Evolutionary conservation across 2,797 vertebrate species (phyloP), one percentile per base, ranked within the genome.

Genomic region (Sylvia borin): DNA sequence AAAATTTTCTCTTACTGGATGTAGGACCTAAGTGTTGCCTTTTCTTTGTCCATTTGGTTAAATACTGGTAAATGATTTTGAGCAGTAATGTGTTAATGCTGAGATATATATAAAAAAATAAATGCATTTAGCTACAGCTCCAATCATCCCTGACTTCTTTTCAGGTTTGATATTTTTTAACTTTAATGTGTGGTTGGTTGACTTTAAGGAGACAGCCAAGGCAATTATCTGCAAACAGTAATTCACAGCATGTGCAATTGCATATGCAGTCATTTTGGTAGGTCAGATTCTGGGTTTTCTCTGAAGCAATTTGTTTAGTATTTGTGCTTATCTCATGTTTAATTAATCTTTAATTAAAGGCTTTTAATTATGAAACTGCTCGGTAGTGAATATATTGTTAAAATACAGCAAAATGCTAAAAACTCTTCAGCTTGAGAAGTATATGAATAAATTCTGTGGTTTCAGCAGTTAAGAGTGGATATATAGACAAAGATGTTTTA

Each of bases 221-320:
- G 92, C 95, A 97, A 83, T 98, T 98, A 98, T 95, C 95, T 97
- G 90, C 96, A 93, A 94, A 95, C 92, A 88, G 90, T 96, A 94
- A 97, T 97, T 97, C 94, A 92, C 93, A 96, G 95, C 93, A 90
- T 91, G 96, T 96, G 95, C 96, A 96, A 90, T 97, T 97, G 97
- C 95, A 89, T 91, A 53, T 93, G 43, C 94, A 95, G 96, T 95
- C 74, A 93, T 96, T 95, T 93, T 95, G 85, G 85, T 62, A 73
- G 96, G 95, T 98, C 96, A 95, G 91, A 78, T 94, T 66, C 88
- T 79, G 73, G 51, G 42, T 90, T 97, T 96, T 96, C 96, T 96
- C 97, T 96, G 73, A 91, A 95, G 95, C 96, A 94, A 81, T 97
- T 97, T 91, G 88, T 95, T 96, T 96, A 90, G 92, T 97, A 83